These are phyloP conservation scores for Diorhabda elongata DNA, from an alignment of 1,140 invertebrate species.

Conservation along the genomic window DNA sequence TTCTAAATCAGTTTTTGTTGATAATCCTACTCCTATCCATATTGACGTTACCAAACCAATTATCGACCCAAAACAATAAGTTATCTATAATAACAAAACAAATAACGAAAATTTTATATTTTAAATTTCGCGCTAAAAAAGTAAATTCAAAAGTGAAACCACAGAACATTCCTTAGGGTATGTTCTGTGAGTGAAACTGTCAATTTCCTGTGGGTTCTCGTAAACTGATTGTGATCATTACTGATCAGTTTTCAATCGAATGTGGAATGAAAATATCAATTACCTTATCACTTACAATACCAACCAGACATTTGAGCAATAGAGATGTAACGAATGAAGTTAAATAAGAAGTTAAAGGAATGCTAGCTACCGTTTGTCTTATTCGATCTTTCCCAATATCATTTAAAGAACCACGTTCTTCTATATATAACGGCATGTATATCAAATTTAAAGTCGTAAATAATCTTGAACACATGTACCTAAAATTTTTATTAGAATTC, in stretches of 20 bases:
- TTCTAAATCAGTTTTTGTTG: slow-evolving; percentile 48
- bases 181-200: neutral
- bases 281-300: slow-evolving; percentile 44
- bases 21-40: slow-evolving; percentile 58
- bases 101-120: too few species aligned
- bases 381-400: slow-evolving; percentile 41
- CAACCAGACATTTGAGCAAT: slow-evolving; percentile 65
- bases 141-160: neutral
- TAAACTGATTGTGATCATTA: too few species aligned
- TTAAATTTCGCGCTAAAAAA: too few species aligned
- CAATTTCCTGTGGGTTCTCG: neutral
- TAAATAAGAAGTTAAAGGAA: slow-evolving; percentile 81
- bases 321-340: slow-evolving; percentile 80
- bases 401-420: slow-evolving; percentile 61
- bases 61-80: slow-evolving; percentile 52
- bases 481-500: slow-evolving; percentile 27
- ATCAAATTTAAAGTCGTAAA: slow-evolving; percentile 81
- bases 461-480: slow-evolving; percentile 78
- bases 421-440: slow-evolving; percentile 82
- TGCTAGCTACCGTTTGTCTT: slow-evolving; percentile 70
- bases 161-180: too few species aligned
- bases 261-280: neutral
- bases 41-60: slow-evolving; percentile 58
- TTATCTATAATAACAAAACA: too few species aligned
- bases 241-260: too few species aligned